Evolutionary conservation across 2,113 vertebrate genomes (phyloP).

Genomic region (Equus przewalskii): DNA sequence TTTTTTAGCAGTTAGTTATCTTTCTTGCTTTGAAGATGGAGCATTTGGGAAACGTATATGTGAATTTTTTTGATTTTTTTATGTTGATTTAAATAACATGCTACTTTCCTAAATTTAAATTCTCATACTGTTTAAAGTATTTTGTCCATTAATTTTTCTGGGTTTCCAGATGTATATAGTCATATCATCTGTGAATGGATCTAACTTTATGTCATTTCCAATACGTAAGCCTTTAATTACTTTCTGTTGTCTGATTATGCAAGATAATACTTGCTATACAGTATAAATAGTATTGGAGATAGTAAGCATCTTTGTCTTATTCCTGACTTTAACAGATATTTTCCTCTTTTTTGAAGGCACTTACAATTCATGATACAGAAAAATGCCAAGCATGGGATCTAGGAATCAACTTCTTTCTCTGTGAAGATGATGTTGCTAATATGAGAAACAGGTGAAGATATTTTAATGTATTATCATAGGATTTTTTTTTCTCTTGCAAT

Average conservation of each 20-base stretch:
- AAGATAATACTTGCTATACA: not conserved
- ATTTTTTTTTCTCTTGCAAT: not conserved
- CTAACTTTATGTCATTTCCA: not conserved
- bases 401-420: constrained; percentile 97
- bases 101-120: constrained; percentile 16
- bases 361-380: constrained; percentile 96
- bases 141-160: not conserved
- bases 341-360: constrained; percentile 87
- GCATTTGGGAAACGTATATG: not conserved
- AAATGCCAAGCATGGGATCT: constrained; percentile 94
- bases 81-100: not conserved
- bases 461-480: constrained; percentile 49
- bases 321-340: constrained; percentile 25
- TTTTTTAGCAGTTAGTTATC: not conserved
- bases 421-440: constrained; percentile 93
- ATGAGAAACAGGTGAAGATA: constrained; percentile 92
- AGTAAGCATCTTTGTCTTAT: not conserved
- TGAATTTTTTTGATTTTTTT: not conserved
- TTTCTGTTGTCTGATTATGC: not conserved
- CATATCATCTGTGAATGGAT: not conserved
- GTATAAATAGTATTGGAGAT: not conserved
- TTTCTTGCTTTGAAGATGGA: not conserved
- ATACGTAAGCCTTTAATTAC: constrained; percentile 8
- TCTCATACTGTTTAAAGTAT: not conserved
- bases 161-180: not conserved